Base-by-base conservation (phyloP, 2,888 invertebrate species). In the Meghimatium bilineatum region DNA sequence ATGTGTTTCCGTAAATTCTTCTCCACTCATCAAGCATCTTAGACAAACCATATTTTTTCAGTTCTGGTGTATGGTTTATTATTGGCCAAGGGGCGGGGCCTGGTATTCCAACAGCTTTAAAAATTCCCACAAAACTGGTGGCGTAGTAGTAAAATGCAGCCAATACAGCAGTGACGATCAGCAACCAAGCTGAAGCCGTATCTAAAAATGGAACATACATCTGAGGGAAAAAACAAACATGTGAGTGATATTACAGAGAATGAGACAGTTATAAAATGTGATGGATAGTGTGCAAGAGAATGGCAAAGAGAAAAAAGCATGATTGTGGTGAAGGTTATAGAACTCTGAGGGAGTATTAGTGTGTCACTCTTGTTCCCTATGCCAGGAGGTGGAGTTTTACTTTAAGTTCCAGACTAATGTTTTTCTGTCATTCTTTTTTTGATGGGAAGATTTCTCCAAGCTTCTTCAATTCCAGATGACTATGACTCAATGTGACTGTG, bases 171-270 rank as follows among this genome's bases (percentile, higher is more conserved):
- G 36, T 20, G 36, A 82, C 17, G 26, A 52, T 5, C 8, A 82
- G 75, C 26, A 82, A 76, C 67, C 66, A 74, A 71, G 76, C 1
- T 23, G 75, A 78, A 72, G 69, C 72, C 20, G 44, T n/a, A 66
- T 76, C 12, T 92, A 93, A 34, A 93, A 93, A 80, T 94, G 94
- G 93, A 93, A 85, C 38, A 86, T 72, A 71, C 69, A 63, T 76
- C 81, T 75, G 52, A 38, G 63, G 63, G 38, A 63, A n/a, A 63
- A 63, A 63, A n/a, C 60, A 8, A 6, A n/a, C 2, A 20, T 20
- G 56, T 1, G 60, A 63, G 60, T 23, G 60, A 63, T 8, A n/a
- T n/a, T n/a, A n/a, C n/a, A 5, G 60, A 63, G 60, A 63, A n/a
- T 34, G 34, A 34, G 29, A 29, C n/a, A 29, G 29, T n/a, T n/a